phyloP scores from a whole-genome alignment of 1,140 invertebrate species.

The Diorhabda sublineata region DNA sequence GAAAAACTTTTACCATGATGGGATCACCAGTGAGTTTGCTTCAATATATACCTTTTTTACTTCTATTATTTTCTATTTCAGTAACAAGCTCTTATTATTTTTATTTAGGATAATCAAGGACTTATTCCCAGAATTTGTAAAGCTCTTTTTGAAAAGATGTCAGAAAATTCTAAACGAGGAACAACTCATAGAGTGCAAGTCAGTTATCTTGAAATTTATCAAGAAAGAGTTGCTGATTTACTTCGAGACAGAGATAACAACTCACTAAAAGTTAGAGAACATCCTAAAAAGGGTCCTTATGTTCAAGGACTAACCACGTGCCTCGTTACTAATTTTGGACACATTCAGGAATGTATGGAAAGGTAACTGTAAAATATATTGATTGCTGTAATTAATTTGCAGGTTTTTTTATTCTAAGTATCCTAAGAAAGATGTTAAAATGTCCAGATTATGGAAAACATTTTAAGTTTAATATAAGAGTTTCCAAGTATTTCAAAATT shows the following conservation, averaged over 20 bases:
- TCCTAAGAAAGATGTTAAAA: too few species aligned
- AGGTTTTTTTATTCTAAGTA: too few species aligned
- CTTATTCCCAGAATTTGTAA: conserved; percentile 85
- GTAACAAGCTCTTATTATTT: conserved; percentile 15
- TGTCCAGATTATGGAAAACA: neutral
- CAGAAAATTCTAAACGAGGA: conserved; percentile 72
- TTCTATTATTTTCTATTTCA: conserved; percentile 8
- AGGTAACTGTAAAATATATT: conserved; percentile 24
- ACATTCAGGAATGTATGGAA: conserved; percentile 65
- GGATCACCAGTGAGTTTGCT: conserved; percentile 64
- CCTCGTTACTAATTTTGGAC: conserved; percentile 79
- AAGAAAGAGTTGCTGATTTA: conserved; percentile 85
- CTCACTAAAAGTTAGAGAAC: conserved; percentile 82
- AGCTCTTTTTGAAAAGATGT: conserved; percentile 69
- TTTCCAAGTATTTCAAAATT: neutral
- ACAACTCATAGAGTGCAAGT: conserved; percentile 80
- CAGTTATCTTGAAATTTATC: conserved; percentile 89
- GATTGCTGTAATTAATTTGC: too few species aligned
- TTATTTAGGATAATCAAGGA: conserved; percentile 69
- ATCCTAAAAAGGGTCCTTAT: conserved; percentile 87
- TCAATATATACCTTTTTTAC: neutral
- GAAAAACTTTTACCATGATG: conserved; percentile 99
- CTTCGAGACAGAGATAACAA: conserved; percentile 61
- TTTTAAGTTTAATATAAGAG: neutral
- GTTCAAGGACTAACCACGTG: conserved; percentile 86